Base-by-base conservation (phyloP, 2,797 vertebrate genomes). In the Coranthus polyacanthus region DNA sequence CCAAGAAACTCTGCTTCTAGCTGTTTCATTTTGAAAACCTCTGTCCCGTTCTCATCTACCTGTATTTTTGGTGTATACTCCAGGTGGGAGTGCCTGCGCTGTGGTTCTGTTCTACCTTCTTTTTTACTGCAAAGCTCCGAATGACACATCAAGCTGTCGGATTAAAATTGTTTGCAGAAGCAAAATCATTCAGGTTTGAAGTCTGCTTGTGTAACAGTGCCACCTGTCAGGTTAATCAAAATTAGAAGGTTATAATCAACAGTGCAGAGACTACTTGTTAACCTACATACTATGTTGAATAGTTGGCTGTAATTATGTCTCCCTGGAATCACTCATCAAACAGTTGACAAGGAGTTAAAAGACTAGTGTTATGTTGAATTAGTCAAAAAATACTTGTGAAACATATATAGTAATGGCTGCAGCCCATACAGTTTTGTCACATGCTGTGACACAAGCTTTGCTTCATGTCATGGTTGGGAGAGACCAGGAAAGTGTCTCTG, bases 381-480 rank as follows among this genome's bases (percentile, higher is more conserved):
- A 49, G 21, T 47, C 39, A 42, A 41, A 41, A 59, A 49, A 15
- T 54, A 43, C 51, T 55, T 68, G 37, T 32, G 24, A 64, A 78
- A 61, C 34, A 50, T 55, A 20, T 29, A n/a, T n/a, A n/a, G n/a
- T 22, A 59, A 29, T 29, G 64, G 58, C 66, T 69, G 34, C 42
- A 24, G 55, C 29, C 49, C 12, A 17, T 54, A 39, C 1, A 36
- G 61, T 63, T 78, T 22, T 47, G 53, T 74, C 55, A 65, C 80
- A 74, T 58, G 63, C 85, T 82, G 83, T 69, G 80, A 67, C 62
- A 47, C 54, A 37, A 68, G 77, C 61, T 75, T 82, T 74, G 72
- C 76, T 89, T 87, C 68, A 79, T 79, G 71, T 82, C 72, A 81
- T 44, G 79, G 80, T 78, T 82, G 80, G 84, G 68, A 62, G 73